Evolutionary conservation across 2,113 vertebrate species (phyloP), one percentile per base, ranked within the genome.

Genomic region (Brachyhypopomus occidentalis): DNA sequence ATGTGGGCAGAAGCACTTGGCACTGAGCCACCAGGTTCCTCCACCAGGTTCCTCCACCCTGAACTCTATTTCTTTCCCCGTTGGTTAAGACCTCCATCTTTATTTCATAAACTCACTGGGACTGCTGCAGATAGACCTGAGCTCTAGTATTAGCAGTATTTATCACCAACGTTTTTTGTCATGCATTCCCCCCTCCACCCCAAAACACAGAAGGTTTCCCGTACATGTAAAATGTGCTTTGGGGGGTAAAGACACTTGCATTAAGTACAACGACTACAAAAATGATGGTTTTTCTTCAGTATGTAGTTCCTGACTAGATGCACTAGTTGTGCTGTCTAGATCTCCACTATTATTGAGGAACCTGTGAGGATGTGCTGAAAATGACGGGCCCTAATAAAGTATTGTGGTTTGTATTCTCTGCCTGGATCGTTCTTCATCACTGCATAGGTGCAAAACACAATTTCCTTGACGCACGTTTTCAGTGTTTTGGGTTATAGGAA

Each of bases 1-100:
- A 64, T 81, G 74, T 23, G 45, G 81, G 78, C 81, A 78, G 60
- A 83, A 72, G 67, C 84, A 80, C 80, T 83, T 83, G 56, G 17
- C 58, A 77, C 56, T 59, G 74, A 60, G 74, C 73, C 55, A 45
- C 20, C 45, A 70, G 67, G 78, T 72, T 55, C 56, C 38, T 22
- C 20, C 36, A 34, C 4, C 19, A 70, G 67, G 78, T 72, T 55
- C 56, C 38, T 22, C 20, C 36, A 34, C 4, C 19, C 34, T 6
- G 25, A 30, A 20, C 58, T 34, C 56, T 19, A 6, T 55, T 76
- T 59, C 23, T 22, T 79, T 66, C n/a, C 25, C 62, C 62, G 36
- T 22, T 52, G 9, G 36, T 71, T 72, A 59, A 22, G 36, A 67
- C 59, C 77, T 66, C 34, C 69, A 72, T 62, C 22, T 30, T 20